Percentiles rank a stretch among this genome's conserved stretches.
phyloP scores from a whole-genome alignment of 2,113 vertebrate species.

The Chinchilla lanigera region DNA sequence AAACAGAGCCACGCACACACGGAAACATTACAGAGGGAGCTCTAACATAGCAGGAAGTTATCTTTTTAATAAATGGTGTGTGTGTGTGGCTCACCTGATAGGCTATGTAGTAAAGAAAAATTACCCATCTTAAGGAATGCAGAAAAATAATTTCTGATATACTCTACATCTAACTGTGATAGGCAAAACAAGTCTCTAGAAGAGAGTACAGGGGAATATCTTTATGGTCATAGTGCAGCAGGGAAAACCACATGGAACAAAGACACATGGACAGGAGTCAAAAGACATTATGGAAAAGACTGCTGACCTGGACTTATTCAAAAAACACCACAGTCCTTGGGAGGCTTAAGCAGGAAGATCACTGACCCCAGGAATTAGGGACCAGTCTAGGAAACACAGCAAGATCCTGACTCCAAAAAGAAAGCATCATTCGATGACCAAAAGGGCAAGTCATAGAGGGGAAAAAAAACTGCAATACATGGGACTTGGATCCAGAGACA shows the following conservation, averaged over 20 bases:
- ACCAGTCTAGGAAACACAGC: not conserved
- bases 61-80: not conserved
- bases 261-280: not conserved
- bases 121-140: not conserved
- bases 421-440: not conserved
- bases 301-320: not conserved
- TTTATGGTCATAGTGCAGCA: not conserved
- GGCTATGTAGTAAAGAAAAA: not conserved
- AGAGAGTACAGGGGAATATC: not conserved
- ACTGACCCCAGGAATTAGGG: not conserved
- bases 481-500: not conserved
- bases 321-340: not conserved
- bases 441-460: not conserved
- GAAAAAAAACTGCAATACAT: not conserved
- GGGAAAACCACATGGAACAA: too few relatives aligned
- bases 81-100: not conserved
- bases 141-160: constrained; percentile 17
- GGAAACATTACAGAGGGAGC: not conserved
- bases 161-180: not conserved
- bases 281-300: not conserved
- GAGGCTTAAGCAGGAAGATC: too few relatives aligned
- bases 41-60: not conserved
- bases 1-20: not conserved
- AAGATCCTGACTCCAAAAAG: not conserved
- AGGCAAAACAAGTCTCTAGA: not conserved